Conservation (phyloP, 2,888 invertebrate genomes). For the Drosophila rellima region DNA sequence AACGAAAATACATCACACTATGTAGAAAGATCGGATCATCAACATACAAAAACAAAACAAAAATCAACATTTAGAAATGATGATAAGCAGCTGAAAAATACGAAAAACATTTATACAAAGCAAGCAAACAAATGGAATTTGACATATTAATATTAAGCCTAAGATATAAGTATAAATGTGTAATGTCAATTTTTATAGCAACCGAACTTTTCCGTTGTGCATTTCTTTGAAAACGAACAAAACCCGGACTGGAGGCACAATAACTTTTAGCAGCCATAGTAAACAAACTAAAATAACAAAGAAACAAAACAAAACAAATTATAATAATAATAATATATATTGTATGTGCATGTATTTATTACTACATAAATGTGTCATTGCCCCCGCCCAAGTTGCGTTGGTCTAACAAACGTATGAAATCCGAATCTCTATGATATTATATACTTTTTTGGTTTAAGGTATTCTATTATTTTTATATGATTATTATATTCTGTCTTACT, state of each 20-base stretch:
- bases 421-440: slow-evolving; percentile 54
- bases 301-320: slow-evolving; percentile 1
- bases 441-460: slow-evolving; percentile 39
- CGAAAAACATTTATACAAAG: slow-evolving; percentile 9
- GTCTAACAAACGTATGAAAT: slow-evolving; percentile 26
- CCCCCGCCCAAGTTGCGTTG: slow-evolving; percentile 43
- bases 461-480: slow-evolving; percentile 12
- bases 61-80: slow-evolving; percentile 10
- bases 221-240: slow-evolving; percentile 27
- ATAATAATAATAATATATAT: slow-evolving; percentile 50
- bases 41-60: slow-evolving; percentile 8
- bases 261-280: slow-evolving; percentile 56
- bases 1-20: slow-evolving; percentile 26
- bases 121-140: slow-evolving; percentile 51
- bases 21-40: slow-evolving; percentile 33
- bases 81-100: slow-evolving; percentile 2
- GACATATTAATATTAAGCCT: slow-evolving; percentile 52
- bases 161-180: slow-evolving; percentile 44
- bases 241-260: slow-evolving; percentile 27
- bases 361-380: slow-evolving; percentile 68
- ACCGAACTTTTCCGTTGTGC: slow-evolving; percentile 44
- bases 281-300: slow-evolving; percentile 41
- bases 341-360: slow-evolving; percentile 61
- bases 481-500: slow-evolving; percentile 39
- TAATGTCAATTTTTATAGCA: slow-evolving; percentile 68